A percentile compares a stretch with the other conserved stretches of the same genome.
phyloP scores from a whole-genome alignment of 2,797 vertebrate genomes.

The Erpetoichthys calabaricus region DNA sequence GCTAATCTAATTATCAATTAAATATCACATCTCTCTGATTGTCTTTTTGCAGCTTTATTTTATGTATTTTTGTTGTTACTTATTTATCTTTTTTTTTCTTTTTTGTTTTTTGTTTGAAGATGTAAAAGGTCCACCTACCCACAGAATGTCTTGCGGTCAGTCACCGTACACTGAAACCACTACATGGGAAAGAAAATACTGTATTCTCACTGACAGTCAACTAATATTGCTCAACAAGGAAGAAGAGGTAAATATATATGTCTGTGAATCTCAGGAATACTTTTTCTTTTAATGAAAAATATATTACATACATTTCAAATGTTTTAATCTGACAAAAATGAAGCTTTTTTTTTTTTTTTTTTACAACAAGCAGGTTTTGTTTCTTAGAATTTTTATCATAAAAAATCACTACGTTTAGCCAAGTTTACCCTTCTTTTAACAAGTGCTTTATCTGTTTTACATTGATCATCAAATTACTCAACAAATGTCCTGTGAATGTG shows the following conservation, averaged over 20 bases:
- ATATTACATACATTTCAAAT: too few relatives aligned
- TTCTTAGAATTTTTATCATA: too few relatives aligned
- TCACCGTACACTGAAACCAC: conserved; percentile 64
- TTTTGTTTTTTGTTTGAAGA: conserved; percentile 41
- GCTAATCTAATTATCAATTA: conserved; percentile 16
- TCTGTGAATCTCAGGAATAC: background rate
- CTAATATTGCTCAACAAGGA: conserved; percentile 80
- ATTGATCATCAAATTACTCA: too few relatives aligned
- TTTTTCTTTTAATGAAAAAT: background rate
- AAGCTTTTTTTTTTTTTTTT: background rate
- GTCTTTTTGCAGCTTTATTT: conserved; percentile 14
- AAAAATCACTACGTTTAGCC: too few relatives aligned
- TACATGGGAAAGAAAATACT: conserved; percentile 81
- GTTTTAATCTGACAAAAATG: background rate
- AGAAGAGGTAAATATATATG: conserved; percentile 60
- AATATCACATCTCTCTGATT: conserved; percentile 1
- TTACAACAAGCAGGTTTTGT: too few relatives aligned
- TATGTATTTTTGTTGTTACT: conserved; percentile 10
- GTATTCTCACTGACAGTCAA: conserved; percentile 86
- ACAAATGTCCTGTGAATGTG: too few relatives aligned
- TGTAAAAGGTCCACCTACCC: conserved; percentile 80
- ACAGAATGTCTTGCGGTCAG: conserved; percentile 84
- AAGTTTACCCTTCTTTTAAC: too few relatives aligned
- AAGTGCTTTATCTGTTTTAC: too few relatives aligned
- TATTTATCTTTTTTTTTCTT: conserved; percentile 1